Conservation (phyloP, 2,888 invertebrate genomes). For the Leptogaster cylindrica region DNA sequence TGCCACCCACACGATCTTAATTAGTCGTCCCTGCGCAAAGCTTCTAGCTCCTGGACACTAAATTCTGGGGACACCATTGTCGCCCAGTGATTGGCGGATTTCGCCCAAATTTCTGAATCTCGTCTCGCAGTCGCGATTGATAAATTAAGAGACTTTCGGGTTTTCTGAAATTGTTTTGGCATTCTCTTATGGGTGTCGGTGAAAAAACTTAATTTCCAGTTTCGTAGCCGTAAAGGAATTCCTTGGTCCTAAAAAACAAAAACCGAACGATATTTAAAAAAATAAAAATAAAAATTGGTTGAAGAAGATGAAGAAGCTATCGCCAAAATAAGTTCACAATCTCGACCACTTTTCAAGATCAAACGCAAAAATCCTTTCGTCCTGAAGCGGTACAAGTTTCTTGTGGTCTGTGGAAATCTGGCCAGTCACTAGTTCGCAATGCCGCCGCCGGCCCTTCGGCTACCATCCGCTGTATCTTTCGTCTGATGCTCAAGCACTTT, state of each 20-base stretch:
- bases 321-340: slow-evolving; percentile 37
- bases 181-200: slow-evolving; percentile 10
- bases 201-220: slow-evolving; percentile 17
- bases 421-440: background rate
- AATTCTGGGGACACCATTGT: too few relatives aligned
- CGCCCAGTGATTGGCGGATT: too few relatives aligned
- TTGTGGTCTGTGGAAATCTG: slow-evolving; percentile 9
- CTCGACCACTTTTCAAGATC: slow-evolving; percentile 41
- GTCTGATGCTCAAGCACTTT: slow-evolving; percentile 43
- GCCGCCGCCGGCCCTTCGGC: slow-evolving; percentile 32
- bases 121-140: slow-evolving; percentile 15
- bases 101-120: slow-evolving; percentile 22
- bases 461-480: slow-evolving; percentile 36
- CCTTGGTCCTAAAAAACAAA: background rate
- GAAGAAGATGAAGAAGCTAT: slow-evolving; percentile 33
- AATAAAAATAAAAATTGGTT: too few relatives aligned
- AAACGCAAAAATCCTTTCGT: slow-evolving; percentile 45
- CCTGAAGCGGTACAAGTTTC: slow-evolving; percentile 45
- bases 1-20: slow-evolving; percentile 50
- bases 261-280: too few relatives aligned
- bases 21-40: slow-evolving; percentile 45
- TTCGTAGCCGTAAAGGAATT: slow-evolving; percentile 19
- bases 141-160: slow-evolving; percentile 42
- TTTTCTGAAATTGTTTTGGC: slow-evolving; percentile 42
- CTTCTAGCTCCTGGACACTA: background rate